A percentile compares a stretch with the other conserved stretches of the same genome.
These are phyloP conservation scores for Hemaris fuciformis DNA, from an alignment of 2,888 invertebrate genomes.

Conservation along the genomic window DNA sequence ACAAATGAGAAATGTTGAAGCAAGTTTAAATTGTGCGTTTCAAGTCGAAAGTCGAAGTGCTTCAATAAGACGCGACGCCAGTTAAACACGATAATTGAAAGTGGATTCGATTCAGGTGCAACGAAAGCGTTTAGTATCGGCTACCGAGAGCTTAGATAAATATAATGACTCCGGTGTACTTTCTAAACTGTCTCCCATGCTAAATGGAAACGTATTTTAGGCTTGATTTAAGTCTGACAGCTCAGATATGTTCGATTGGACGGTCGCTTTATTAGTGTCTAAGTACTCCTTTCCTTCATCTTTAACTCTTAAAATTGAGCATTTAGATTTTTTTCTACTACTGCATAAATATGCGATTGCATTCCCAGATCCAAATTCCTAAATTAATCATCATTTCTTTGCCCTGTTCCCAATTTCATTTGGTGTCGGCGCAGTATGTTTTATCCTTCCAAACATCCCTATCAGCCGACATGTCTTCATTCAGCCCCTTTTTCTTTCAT, in stretches of 20 bases:
- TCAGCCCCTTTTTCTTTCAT: too few species aligned
- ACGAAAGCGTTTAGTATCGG: constrained; percentile 60
- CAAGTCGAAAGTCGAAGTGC: neutral
- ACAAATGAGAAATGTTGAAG: neutral
- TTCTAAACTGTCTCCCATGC: constrained; percentile 62
- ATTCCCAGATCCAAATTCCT: too few species aligned
- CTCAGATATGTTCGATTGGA: neutral
- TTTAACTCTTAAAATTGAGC: too few species aligned
- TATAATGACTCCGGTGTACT: constrained; percentile 53
- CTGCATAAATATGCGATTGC: too few species aligned
- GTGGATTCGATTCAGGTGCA: constrained; percentile 57
- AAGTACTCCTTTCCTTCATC: too few species aligned
- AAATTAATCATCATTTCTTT: too few species aligned
- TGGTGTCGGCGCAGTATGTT: too few species aligned
- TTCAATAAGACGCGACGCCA: neutral
- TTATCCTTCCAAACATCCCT: too few species aligned
- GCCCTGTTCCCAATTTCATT: too few species aligned
- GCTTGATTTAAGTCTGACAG: neutral
- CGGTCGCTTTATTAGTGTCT: neutral
- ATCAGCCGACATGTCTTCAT: too few species aligned
- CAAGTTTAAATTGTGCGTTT: neutral
- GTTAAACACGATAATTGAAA: constrained; percentile 44
- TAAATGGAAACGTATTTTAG: constrained; percentile 36
- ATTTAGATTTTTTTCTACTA: too few species aligned
- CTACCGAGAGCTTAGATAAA: constrained; percentile 61